Evolutionary conservation across 2,113 vertebrate species (phyloP), one percentile per base, ranked within the genome.

Genomic region (Euleptes europaea): DNA sequence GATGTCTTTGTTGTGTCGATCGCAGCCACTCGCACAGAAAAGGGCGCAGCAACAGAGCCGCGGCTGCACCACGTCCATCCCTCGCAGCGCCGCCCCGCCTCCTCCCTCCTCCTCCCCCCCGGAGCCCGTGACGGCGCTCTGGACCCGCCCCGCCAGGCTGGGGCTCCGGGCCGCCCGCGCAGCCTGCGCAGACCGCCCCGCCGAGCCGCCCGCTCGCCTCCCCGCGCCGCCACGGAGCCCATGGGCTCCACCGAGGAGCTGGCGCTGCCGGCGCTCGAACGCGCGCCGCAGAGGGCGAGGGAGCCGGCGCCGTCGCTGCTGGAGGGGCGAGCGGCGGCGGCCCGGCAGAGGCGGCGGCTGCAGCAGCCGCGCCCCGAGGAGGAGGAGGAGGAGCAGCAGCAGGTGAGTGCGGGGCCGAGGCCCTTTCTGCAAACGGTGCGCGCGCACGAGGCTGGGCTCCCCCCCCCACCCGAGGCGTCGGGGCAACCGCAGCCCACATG

Each of bases 191-290:
- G 71, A 35, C 31, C 33, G 72, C 60, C 13, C 31, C 14, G 38
- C n/a, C 44, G 54, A 11, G 40, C 51, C 19, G 12, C 10, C 42
- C 3, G 14, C 15, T 21, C 54, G 31, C 28, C 31, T 15, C 19
- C 2, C 28, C 49, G 79, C 78, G 81, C 23, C 33, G 67, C n/a
- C n/a, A 75, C 33, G 77, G 51, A 60, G 80, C 8, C 63, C 86
- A 96, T 92, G 95, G 95, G 93, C 28, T 95, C 95, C 11, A 90
- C 87, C 19, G 74, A 88, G 70, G 87, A 92, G 85, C 82, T 93
- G 79, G 92, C 82, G 44, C 71, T 38, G 80, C 42, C 35, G 40
- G 23, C 76, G 6, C 38, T 33, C 23, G 67, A 76, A 87, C 79
- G 86, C 47, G 87, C 85, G 35, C 15, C 78, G 38, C 71, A 51